Percentiles rank a stretch among this genome's conserved stretches.
phyloP scores from a whole-genome alignment of 1,140 invertebrate genomes.

The Calephelis nemesis region DNA sequence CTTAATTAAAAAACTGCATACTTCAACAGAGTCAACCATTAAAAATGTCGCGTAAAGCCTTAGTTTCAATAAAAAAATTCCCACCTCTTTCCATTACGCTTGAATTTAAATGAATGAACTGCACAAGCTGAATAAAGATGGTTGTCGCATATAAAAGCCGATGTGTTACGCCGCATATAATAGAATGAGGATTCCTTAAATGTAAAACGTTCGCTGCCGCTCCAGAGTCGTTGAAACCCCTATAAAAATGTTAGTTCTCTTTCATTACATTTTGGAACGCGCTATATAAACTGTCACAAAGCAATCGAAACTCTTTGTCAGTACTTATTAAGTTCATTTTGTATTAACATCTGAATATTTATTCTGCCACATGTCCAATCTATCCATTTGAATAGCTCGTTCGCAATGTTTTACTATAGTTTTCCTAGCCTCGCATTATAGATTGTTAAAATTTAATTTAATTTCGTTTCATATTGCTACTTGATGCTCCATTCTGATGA shows the following conservation, averaged over 20 bases:
- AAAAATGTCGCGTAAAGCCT: constrained; percentile 1
- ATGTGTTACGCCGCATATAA: constrained; percentile 70
- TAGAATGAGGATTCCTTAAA: constrained; percentile 75
- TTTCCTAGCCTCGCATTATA: constrained; percentile 41
- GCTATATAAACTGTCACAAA: constrained; percentile 30
- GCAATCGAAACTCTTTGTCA: constrained; percentile 40
- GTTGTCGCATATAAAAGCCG: constrained; percentile 66
- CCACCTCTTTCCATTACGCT: constrained; percentile 21
- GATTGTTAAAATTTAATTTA: constrained; percentile 19
- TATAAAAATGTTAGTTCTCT: constrained; percentile 77
- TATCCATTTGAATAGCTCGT: constrained; percentile 55
- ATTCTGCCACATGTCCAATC: constrained; percentile 60
- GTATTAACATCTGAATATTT: constrained; percentile 34
- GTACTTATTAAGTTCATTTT: constrained; percentile 35
- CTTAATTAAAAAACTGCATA: constrained; percentile 1
- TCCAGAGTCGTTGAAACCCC: constrained; percentile 72
- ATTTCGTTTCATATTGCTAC: neutral
- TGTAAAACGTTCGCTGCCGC: constrained; percentile 69
- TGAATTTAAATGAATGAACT: constrained; percentile 50
- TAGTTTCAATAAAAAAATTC: constrained; percentile 11
- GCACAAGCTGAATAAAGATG: constrained; percentile 57
- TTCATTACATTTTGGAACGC: constrained; percentile 70
- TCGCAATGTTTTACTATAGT: constrained; percentile 54
- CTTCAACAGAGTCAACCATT: constrained; percentile 1
- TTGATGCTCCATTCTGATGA: too few relatives aligned